Base-by-base conservation (phyloP, 2,888 invertebrate species). In the Ditylenchus weischeri region DNA sequence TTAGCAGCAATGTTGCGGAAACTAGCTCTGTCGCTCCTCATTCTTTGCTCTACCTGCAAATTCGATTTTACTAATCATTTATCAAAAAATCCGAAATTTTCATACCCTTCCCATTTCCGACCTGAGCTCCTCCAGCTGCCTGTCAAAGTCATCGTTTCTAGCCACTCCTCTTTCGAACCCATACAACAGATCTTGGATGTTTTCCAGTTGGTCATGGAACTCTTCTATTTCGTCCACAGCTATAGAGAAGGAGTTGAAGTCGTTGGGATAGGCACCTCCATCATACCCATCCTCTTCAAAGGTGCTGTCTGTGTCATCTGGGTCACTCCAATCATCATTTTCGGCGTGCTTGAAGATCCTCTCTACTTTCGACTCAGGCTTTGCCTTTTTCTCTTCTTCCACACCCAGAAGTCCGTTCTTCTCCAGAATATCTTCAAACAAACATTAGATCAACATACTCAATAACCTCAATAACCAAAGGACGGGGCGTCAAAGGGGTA, bases 41-140 rank as follows among this genome's bases (percentile, higher is more conserved):
- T 15, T 23, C 29, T 54, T n/a, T 23, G 54, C 13, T 54, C 54
- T 13, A 54, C 29, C 23, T 54, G 15, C 43, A 43, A 43, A 43
- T 43, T 38, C 15, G 15, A 43, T 8, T 43, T 13, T 15, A 43
- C 43, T 13, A 43, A 8, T 43, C 43, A 43, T 6, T 43, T 43
- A 3, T 43, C 15, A 15, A 1, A 43, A 38, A 43, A 29, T 29
- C 29, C 5, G 5, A 29, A 29, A 29, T 29, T 3, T 10, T 3
- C 15, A 6, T 6, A 43, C 43, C 43, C 43, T 54, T 21, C 54
- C 54, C 54, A 54, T 54, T 23, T 54, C 54, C 10, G 23, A 21
- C 23, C 54, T 21, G 10, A 54, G 29, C 13, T 54, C 23, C 54
- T 54, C 54, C 54, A 54, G n/a, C 54, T 54, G 54, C 29, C 54